Percentiles rank a stretch among this genome's conserved stretches.
These are phyloP conservation scores for Ophthalmolycus amberensis DNA, from an alignment of 2,113 vertebrate genomes.

Conservation along the genomic window DNA sequence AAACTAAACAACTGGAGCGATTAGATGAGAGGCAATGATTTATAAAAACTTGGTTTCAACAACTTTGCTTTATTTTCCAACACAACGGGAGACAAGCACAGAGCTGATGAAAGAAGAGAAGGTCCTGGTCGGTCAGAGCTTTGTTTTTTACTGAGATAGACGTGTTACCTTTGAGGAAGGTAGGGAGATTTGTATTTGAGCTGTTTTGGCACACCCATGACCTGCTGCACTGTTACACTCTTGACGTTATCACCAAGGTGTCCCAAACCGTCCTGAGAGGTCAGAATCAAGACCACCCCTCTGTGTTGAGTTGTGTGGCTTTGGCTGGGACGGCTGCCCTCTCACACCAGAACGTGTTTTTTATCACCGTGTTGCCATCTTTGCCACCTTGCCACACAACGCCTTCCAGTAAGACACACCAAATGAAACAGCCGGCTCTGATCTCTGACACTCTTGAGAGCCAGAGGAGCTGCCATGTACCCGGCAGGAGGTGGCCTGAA, in stretches of 20 bases:
- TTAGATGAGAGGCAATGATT: background rate
- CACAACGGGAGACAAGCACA: conserved; percentile 8
- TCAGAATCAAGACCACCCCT: conserved; percentile 29
- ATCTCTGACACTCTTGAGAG: conserved; percentile 44
- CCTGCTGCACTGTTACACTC: conserved; percentile 2
- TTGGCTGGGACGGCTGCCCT: conserved; percentile 8
- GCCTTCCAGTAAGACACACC: conserved; percentile 45
- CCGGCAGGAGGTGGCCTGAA: conserved; percentile 23
- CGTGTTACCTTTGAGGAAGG: background rate
- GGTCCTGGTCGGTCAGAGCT: background rate
- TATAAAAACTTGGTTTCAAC: background rate
- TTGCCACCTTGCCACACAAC: conserved; percentile 35
- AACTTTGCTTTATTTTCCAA: conserved; percentile 27
- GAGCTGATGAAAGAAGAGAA: conserved; percentile 7
- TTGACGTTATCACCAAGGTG: background rate
- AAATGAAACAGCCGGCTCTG: conserved; percentile 36
- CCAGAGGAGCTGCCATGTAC: conserved; percentile 4
- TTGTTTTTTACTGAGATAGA: background rate
- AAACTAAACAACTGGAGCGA: conserved; percentile 13
- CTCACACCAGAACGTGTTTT: conserved; percentile 64
- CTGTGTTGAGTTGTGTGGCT: conserved; percentile 1
- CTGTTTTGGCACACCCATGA: conserved; percentile 3
- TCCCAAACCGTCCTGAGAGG: background rate
- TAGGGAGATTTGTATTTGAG: background rate
- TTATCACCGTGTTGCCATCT: conserved; percentile 64